Conservation (phyloP, 2,113 vertebrate genomes). For the Procavia capensis region DNA sequence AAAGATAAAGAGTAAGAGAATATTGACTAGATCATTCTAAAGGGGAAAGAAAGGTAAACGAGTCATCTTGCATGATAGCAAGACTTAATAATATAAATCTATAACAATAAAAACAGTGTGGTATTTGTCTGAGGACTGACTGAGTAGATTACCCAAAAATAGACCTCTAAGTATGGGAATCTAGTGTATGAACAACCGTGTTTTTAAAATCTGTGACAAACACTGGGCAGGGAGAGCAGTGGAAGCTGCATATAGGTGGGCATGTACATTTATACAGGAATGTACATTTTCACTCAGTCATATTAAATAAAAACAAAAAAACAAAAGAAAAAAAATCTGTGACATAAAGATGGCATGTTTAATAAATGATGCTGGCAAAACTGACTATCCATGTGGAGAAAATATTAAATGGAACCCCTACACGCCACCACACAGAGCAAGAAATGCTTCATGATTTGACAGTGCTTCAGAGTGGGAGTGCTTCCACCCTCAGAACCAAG, state of each 20-base stretch:
- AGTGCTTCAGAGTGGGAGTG: neutral
- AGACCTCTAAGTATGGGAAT: neutral
- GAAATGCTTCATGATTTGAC: neutral
- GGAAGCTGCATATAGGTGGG: too few relatives aligned
- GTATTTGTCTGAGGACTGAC: neutral
- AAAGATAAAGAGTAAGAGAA: neutral
- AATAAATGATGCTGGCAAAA: neutral
- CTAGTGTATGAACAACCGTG: neutral
- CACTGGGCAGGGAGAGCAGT: too few relatives aligned
- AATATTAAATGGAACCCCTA: neutral
- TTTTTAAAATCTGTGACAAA: neutral
- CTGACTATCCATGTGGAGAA: neutral
- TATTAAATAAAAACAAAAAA: too few relatives aligned
- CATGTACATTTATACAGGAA: too few relatives aligned
- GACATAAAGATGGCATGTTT: neutral
- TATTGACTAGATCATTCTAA: neutral
- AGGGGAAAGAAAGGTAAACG: neutral
- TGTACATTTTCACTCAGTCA: too few relatives aligned
- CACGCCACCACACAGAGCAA: neutral
- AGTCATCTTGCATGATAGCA: neutral
- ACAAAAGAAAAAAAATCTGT: too few relatives aligned
- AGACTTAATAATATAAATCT: conserved; percentile 1
- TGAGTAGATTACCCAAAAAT: neutral
- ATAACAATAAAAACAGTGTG: neutral
- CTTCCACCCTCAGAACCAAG: neutral